Evolutionary conservation across 2,888 invertebrate genomes (phyloP), one percentile per base, ranked within the genome.

Genomic region (Caenorhabditis sulstoni): DNA sequence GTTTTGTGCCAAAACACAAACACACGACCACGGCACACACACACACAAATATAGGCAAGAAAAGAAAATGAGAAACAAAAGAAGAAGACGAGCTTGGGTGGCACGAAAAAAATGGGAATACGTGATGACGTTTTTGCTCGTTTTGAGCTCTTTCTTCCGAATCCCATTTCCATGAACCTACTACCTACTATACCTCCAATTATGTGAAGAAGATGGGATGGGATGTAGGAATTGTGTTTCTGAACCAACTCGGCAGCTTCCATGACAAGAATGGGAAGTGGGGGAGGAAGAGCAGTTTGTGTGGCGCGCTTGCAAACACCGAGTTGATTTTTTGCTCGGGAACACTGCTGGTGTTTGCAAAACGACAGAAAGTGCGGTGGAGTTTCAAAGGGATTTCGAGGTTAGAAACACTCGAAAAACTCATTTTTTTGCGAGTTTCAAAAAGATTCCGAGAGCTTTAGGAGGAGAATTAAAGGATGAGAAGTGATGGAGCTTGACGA

Each of bases 161-260:
- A 29, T 29, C 29, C 29, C 29, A 29, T 2, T 44, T 12, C 44
- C 44, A 44, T 44, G 16, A 44, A 44, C 44, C 44, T 44, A 66
- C 14, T 37, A 44, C 44, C 44, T 44, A 66, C 14, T 37, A 53
- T 55, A 65, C 55, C 55, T 55, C 52, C 45, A 65, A 44, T 64
- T 53, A 44, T 41, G 65, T 14, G 23, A 49, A 39, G 29, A 29
- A 29, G 29, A 29, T 7, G 29, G n/a, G n/a, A n/a, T n/a, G n/a
- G n/a, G n/a, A n/a, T n/a, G n/a, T n/a, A n/a, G n/a, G n/a, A 29
- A 7, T 29, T 29, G 29, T 29, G 29, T 29, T 29, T 29, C 29
- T 29, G 7, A 29, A 29, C 29, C 29, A 29, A n/a, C n/a, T n/a
- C n/a, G n/a, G n/a, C n/a, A n/a, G n/a, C 29, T 3, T 29, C 29